Evolutionary conservation across 2,113 vertebrate species (phyloP).

Genomic region (Albula goreensis): DNA sequence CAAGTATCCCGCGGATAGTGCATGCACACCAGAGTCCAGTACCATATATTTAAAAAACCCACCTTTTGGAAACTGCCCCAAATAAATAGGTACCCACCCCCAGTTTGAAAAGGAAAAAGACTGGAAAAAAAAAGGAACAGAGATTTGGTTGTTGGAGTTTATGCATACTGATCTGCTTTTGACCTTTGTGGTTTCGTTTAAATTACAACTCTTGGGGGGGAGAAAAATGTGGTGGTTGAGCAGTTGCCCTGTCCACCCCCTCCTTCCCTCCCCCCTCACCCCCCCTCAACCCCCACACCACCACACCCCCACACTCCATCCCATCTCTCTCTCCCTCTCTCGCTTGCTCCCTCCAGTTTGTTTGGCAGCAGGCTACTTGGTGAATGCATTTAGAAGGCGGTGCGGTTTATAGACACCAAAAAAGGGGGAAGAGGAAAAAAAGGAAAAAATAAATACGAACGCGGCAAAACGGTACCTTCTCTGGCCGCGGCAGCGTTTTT

Average conservation of each 20-base stretch:
- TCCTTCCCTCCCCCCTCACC: constrained; percentile 28
- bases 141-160: constrained; percentile 47
- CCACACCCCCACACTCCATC: neutral
- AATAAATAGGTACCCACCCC: constrained; percentile 45
- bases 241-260: constrained; percentile 5
- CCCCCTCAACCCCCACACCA: neutral
- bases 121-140: constrained; percentile 4
- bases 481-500: constrained; percentile 32
- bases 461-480: constrained; percentile 50
- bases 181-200: constrained; percentile 62
- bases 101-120: constrained; percentile 14
- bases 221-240: constrained; percentile 65
- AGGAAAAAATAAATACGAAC: constrained; percentile 18
- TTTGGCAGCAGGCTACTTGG: constrained; percentile 48
- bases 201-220: constrained; percentile 68
- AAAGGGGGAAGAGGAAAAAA: neutral
- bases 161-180: constrained; percentile 49
- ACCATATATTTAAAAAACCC: constrained; percentile 34
- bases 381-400: constrained; percentile 65
- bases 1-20: constrained; percentile 36
- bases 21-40: constrained; percentile 25
- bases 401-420: constrained; percentile 57
- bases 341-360: constrained; percentile 55
- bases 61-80: constrained; percentile 41
- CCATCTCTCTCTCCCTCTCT: constrained; percentile 31